Base-by-base conservation (phyloP, 2,888 invertebrate species). In the Sphinx pinastri region DNA sequence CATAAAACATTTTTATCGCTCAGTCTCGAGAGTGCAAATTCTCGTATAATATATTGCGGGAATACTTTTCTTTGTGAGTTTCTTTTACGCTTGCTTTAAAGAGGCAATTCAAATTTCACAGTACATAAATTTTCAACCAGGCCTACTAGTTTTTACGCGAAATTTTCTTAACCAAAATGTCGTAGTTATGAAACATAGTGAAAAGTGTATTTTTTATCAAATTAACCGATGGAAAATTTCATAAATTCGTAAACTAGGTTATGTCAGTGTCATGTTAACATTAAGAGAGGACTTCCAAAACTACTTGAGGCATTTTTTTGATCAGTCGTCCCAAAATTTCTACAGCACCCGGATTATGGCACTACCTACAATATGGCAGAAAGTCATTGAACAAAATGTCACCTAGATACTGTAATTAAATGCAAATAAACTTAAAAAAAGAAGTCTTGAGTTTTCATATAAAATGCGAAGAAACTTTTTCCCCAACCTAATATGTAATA, bases 71-170 rank as follows among this genome's bases (percentile, higher is more conserved):
- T 63, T 63, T 63, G 63, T 63, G 49, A 25, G 63, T 19, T 63
- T 49, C 63, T 63, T 63, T 49, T 47, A 63, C 63, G 63, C 63
- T 63, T 63, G 47, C 63, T 63, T 63, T 63, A 63, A 19, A 63
- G 63, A 13, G 49, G 49, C 63, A 49, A 63, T 63, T 63, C 63
- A 63, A 63, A 49, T 63, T 63, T 49, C 63, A 49, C 49, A 49
- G 49, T 63, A 49, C 47, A 47, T 63, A 49, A 63, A 49, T 63
- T 63, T 49, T 45, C 19, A 63, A 63, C 19, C 49, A 19, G 13
- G 16, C 63, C 13, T 19, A 19, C 19, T 49, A 49, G 49, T 49
- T 47, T 19, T 63, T 49, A 19, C 49, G 49, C 47, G 47, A 49
- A 16, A 19, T 25, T 49, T 63, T 49, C 63, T 25, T 25, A 7